Conservation (phyloP, 1,140 invertebrate genomes). For the Habropoda laboriosa region DNA sequence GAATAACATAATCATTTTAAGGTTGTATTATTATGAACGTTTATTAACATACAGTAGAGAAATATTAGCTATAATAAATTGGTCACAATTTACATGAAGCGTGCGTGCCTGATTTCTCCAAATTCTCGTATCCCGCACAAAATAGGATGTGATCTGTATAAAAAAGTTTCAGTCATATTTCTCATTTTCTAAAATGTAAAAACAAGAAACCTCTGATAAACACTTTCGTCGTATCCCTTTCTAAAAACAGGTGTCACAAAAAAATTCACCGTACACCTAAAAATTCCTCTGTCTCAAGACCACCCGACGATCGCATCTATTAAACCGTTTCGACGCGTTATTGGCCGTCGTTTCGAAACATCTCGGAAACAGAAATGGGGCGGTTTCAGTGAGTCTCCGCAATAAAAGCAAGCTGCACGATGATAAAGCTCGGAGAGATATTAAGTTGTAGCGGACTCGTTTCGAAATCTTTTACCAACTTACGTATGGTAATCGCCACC, state of each 20-base stretch:
- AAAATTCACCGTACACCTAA: too few relatives aligned
- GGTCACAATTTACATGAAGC: too few relatives aligned
- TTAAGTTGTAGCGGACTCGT: slow-evolving; percentile 12
- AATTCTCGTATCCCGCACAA: too few relatives aligned
- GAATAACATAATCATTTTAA: too few relatives aligned
- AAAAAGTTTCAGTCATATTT: too few relatives aligned
- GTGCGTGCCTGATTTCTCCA: too few relatives aligned
- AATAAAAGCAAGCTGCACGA: slow-evolving; percentile 20
- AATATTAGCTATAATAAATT: too few relatives aligned
- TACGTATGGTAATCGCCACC: slow-evolving; percentile 26
- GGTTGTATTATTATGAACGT: too few relatives aligned
- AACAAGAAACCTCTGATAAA: too few relatives aligned
- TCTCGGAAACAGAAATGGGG: neutral
- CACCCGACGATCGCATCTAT: neutral
- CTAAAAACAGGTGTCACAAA: neutral
- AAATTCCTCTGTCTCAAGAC: neutral
- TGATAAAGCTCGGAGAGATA: neutral
- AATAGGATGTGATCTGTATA: too few relatives aligned
- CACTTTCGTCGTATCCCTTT: neutral
- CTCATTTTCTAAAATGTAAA: too few relatives aligned
- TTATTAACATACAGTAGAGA: too few relatives aligned
- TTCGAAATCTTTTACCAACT: neutral
- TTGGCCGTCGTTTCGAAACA: neutral
- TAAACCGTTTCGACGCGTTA: neutral
- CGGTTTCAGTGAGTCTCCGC: neutral